A percentile compares a stretch with the other conserved stretches of the same genome.
phyloP scores from a whole-genome alignment of 1,140 invertebrate species.

The Sycobia sp. region DNA sequence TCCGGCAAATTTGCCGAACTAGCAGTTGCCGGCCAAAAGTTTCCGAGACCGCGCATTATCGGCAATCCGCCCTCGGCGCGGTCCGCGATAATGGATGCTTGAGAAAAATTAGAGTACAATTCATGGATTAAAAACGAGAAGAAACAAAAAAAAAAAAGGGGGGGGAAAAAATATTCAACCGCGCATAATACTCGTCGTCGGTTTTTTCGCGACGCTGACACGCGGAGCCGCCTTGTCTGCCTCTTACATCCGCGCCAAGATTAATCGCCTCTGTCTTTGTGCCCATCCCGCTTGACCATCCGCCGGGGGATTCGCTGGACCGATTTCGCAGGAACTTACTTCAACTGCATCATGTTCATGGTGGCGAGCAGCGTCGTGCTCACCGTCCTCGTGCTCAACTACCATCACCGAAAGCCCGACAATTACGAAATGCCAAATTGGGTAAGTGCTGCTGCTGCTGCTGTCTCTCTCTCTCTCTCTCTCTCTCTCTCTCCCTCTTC shows the following conservation, averaged over 20 bases:
- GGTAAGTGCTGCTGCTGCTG: constrained; percentile 67
- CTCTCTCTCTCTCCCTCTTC: no score
- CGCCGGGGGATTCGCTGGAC: background rate
- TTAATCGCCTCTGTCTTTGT: constrained; percentile 59
- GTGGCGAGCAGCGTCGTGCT: constrained; percentile 97
- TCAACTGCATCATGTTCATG: constrained; percentile 99
- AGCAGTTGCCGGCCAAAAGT: no score
- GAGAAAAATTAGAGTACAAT: no score
- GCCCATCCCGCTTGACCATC: constrained; percentile 33
- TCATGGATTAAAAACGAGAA: no score
- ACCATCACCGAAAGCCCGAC: constrained; percentile 95
- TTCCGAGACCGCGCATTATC: no score
- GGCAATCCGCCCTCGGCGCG: no score
- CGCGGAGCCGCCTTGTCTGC: background rate
- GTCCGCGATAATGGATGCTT: no score
- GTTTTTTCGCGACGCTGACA: background rate
- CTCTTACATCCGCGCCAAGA: no score
- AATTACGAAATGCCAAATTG: constrained; percentile 96
- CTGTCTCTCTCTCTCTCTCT: background rate
- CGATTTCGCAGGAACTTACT: constrained; percentile 87
- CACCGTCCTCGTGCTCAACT: constrained; percentile 97
- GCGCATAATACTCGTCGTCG: background rate
- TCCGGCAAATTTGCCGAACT: no score
- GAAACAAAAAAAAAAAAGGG: no score
- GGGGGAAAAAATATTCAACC: no score